phyloP scores from a whole-genome alignment of 2,888 invertebrate species.

The Cerceris rybyensis region DNA sequence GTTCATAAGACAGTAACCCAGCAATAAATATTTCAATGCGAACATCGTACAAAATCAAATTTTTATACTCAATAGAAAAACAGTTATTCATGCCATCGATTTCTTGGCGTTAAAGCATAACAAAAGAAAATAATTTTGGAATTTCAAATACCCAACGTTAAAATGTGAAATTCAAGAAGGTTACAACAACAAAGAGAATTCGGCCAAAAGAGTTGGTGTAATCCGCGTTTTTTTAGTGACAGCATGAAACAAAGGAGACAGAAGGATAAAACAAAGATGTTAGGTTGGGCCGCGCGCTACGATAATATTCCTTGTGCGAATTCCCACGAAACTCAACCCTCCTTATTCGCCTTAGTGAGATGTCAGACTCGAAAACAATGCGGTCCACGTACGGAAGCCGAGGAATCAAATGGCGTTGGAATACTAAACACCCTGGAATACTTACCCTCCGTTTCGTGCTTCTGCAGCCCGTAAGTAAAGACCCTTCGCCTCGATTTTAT shows the following conservation, averaged over 20 bases:
- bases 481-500: constrained; percentile 22
- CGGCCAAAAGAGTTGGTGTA: not conserved
- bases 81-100: too few species aligned
- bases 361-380: constrained; percentile 72
- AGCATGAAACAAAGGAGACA: constrained; percentile 7
- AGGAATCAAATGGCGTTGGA: constrained; percentile 70
- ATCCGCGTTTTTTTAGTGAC: constrained; percentile 22
- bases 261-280: not conserved
- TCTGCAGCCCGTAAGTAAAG: constrained; percentile 11
- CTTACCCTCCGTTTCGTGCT: constrained; percentile 37
- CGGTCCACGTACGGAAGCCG: constrained; percentile 67
- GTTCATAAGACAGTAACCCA: too few species aligned
- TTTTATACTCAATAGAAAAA: too few species aligned
- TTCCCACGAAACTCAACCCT: constrained; percentile 59
- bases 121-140: too few species aligned
- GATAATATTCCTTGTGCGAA: constrained; percentile 68
- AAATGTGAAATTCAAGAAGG: too few species aligned
- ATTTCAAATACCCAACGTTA: too few species aligned
- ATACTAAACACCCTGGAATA: constrained; percentile 67
- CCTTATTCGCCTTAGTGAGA: constrained; percentile 63
- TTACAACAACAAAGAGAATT: not conserved
- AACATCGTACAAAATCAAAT: too few species aligned
- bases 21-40: too few species aligned
- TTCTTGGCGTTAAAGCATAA: too few species aligned
- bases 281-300: constrained; percentile 20